A percentile compares a stretch with the other conserved stretches of the same genome.
phyloP scores from a whole-genome alignment of 2,113 vertebrate genomes.

The Brachirus orientalis region DNA sequence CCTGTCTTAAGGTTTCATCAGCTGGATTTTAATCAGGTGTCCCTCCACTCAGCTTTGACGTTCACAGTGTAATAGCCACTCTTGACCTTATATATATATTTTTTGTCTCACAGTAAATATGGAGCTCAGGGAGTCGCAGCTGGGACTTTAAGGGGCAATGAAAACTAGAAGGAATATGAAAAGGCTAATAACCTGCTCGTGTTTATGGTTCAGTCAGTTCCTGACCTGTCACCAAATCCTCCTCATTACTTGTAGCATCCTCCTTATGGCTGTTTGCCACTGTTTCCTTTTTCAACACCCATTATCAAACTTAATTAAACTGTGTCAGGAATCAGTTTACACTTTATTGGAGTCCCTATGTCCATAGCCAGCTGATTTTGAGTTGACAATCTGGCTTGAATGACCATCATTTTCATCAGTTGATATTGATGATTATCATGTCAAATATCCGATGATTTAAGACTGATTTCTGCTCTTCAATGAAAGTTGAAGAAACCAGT shows the following conservation, averaged over 20 bases:
- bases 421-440: too few species aligned
- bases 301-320: too few species aligned
- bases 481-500: too few species aligned
- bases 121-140: conserved; percentile 5
- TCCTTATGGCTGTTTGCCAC: too few species aligned
- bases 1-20: conserved; percentile 15
- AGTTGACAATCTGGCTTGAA: too few species aligned
- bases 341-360: too few species aligned
- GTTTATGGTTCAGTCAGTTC: background rate
- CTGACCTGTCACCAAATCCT: conserved; percentile 8
- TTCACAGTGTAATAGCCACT: conserved; percentile 4
- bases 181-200: background rate
- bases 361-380: too few species aligned
- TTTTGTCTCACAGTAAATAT: conserved; percentile 16
- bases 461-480: too few species aligned
- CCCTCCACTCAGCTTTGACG: conserved; percentile 8
- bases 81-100: conserved; percentile 36
- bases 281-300: too few species aligned
- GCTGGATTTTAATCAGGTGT: conserved; percentile 21
- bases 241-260: conserved; percentile 1
- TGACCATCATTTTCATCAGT: too few species aligned
- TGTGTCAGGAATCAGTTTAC: too few species aligned
- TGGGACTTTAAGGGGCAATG: conserved; percentile 3
- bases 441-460: too few species aligned
- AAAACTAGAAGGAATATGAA: conserved; percentile 13